A percentile compares a stretch with the other conserved stretches of the same genome.
Evolutionary conservation across 2,888 invertebrate genomes (phyloP).

Genomic region (Lithophane semibrunnea): DNA sequence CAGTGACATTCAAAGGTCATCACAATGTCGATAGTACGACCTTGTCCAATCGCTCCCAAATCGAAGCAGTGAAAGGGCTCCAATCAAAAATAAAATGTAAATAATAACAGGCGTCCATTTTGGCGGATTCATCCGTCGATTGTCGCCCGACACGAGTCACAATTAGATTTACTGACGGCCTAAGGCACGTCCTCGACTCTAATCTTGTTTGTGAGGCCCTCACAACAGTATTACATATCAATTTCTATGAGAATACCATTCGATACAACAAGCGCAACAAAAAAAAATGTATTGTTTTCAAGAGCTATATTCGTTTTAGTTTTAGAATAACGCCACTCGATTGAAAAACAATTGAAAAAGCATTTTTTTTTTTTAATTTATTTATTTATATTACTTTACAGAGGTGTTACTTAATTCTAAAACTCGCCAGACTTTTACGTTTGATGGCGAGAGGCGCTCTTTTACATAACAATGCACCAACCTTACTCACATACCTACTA

Average conservation of each 20-base stretch:
- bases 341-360: conserved; percentile 34
- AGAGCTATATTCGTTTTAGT: conserved; percentile 33
- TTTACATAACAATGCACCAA: too few species aligned
- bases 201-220: conserved; percentile 77
- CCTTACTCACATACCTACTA: too few species aligned
- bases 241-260: conserved; percentile 62
- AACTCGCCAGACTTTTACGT: too few species aligned
- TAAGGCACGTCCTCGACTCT: conserved; percentile 72
- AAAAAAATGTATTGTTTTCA: conserved; percentile 39
- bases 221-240: conserved; percentile 76
- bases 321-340: conserved; percentile 23
- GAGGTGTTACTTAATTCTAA: too few species aligned
- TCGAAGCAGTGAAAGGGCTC: conserved; percentile 27
- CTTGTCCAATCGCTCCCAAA: conserved; percentile 28
- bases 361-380: too few species aligned
- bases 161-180: conserved; percentile 77
- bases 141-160: conserved; percentile 62
- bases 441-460: too few species aligned
- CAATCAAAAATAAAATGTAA: conserved; percentile 62
- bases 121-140: conserved; percentile 61
- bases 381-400: too few species aligned
- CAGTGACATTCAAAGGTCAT: conserved; percentile 35
- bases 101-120: conserved; percentile 52
- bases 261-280: conserved; percentile 41
- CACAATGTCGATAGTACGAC: conserved; percentile 25